phyloP scores from a whole-genome alignment of 2,113 vertebrate genomes.

The Zeus faber region DNA sequence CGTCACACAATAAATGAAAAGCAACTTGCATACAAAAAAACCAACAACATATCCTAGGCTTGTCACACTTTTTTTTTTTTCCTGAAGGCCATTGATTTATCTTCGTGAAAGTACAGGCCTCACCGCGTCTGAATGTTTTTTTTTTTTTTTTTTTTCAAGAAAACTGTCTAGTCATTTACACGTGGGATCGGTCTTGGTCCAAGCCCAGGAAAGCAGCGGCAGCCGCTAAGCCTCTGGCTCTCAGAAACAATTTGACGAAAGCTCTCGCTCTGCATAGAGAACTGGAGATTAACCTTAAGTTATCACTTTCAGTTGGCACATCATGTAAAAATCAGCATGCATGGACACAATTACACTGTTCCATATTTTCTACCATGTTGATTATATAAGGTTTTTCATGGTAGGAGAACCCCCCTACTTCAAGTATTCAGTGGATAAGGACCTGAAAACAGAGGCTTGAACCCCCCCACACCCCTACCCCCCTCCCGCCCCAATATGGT shows the following conservation, averaged over 20 bases:
- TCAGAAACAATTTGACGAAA: slow-evolving; percentile 44
- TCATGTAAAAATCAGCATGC: slow-evolving; percentile 67
- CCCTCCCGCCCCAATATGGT: too few relatives aligned
- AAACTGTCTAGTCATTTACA: slow-evolving; percentile 38
- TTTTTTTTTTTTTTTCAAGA: slow-evolving; percentile 15
- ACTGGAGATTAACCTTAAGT: slow-evolving; percentile 52
- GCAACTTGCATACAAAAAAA: slow-evolving; percentile 47
- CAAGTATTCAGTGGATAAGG: slow-evolving; percentile 77
- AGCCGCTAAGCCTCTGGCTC: slow-evolving; percentile 26
- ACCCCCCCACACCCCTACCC: slow-evolving; percentile 43
- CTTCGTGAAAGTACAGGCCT: too few relatives aligned
- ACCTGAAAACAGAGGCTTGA: slow-evolving; percentile 73
- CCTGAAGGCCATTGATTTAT: slow-evolving; percentile 41
- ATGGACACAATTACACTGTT: slow-evolving; percentile 59
- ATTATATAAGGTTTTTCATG: slow-evolving; percentile 60
- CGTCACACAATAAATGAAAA: slow-evolving; percentile 58
- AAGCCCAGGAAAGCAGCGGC: slow-evolving; percentile 44
- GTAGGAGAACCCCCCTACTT: slow-evolving; percentile 75
- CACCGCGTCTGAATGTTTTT: too few relatives aligned
- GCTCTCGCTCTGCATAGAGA: slow-evolving; percentile 65
- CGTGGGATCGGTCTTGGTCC: slow-evolving; percentile 31
- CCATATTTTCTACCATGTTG: slow-evolving; percentile 58
- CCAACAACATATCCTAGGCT: slow-evolving; percentile 49
- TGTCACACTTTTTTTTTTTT: slow-evolving; percentile 25
- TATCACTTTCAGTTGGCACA: slow-evolving; percentile 65